Conservation (phyloP, 2,888 invertebrate species). For the Acanthosoma haemorrhoidale region DNA sequence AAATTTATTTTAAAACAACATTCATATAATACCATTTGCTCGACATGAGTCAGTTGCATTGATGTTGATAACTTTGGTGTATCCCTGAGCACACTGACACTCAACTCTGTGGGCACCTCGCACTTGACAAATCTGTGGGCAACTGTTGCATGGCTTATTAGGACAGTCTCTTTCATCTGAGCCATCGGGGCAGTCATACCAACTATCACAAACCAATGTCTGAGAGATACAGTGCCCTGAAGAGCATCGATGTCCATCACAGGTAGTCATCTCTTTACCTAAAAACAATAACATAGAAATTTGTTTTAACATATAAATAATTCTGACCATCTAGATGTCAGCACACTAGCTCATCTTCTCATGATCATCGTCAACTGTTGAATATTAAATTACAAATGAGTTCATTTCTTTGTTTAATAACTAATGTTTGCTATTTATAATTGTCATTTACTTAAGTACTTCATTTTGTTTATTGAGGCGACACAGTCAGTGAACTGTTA, state of each 20-base stretch:
- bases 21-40: not conserved
- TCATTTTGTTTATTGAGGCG: no score
- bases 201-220: constrained; percentile 65
- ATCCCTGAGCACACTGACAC: constrained; percentile 15
- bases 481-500: no score
- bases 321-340: no score
- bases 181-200: constrained; percentile 57
- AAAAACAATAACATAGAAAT: no score
- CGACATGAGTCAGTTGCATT: not conserved
- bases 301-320: no score
- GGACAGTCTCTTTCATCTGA: constrained; percentile 53
- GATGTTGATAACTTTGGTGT: not conserved
- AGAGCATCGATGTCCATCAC: constrained; percentile 52
- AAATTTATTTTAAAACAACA: no score
- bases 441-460: no score
- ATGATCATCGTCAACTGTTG: no score
- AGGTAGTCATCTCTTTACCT: not conserved
- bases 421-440: no score
- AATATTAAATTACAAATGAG: no score
- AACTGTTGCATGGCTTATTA: constrained; percentile 40
- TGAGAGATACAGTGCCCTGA: constrained; percentile 67
- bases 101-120: constrained; percentile 1
- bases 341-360: no score
- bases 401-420: no score
- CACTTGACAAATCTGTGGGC: constrained; percentile 8